These are phyloP conservation scores for Drymodes brunneopygia DNA, from an alignment of 2,113 vertebrate genomes.

Conservation along the genomic window DNA sequence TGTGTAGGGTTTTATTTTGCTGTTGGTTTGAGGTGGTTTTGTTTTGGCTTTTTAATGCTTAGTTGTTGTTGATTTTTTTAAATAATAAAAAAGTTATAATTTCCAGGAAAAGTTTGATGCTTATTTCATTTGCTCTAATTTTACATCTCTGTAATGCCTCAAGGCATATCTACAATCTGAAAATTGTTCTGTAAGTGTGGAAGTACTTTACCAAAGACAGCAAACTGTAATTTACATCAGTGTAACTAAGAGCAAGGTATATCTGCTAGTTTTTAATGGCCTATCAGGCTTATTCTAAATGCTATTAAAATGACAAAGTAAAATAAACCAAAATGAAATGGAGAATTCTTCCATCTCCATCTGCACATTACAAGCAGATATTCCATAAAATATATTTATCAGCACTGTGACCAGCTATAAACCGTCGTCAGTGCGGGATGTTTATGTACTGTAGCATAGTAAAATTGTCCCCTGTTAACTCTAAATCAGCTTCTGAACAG, in stretches of 20 bases:
- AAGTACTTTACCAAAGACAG: background rate
- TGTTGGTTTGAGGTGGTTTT: background rate
- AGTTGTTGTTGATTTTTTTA: background rate
- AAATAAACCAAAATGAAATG: conserved; percentile 3
- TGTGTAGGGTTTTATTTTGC: background rate
- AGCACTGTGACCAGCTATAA: conserved; percentile 23
- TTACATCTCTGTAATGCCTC: background rate
- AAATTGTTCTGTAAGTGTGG: background rate
- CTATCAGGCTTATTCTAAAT: background rate
- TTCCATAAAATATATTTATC: conserved; percentile 23
- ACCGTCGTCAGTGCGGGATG: background rate
- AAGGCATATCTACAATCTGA: background rate
- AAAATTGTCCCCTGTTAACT: conserved; percentile 25
- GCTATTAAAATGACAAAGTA: conserved; percentile 18
- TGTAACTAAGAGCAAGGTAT: background rate
- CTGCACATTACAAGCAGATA: background rate
- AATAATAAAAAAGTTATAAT: background rate
- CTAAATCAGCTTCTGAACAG: conserved; percentile 39
- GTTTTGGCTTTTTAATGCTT: background rate
- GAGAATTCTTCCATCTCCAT: background rate
- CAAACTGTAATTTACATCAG: background rate
- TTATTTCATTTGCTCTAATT: background rate
- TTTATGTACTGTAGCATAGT: background rate
- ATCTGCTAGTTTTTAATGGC: background rate
- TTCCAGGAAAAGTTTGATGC: background rate